Evolutionary conservation across 2,888 invertebrate genomes (phyloP).

Genomic region (Germaria angustata): DNA sequence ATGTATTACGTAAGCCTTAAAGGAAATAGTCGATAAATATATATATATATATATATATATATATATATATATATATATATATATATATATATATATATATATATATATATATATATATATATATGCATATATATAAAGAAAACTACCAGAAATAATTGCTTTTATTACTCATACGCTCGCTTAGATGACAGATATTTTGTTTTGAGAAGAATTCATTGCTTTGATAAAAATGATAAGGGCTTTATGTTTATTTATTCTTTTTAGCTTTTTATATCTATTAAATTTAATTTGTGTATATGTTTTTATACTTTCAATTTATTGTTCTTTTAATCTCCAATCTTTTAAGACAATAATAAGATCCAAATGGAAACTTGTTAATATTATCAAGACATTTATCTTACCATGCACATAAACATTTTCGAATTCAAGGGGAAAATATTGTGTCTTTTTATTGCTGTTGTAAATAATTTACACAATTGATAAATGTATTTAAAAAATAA

Average conservation of each 20-base stretch:
- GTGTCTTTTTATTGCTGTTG: slow-evolving; percentile 4
- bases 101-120: too few relatives aligned
- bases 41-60: too few relatives aligned
- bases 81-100: too few relatives aligned
- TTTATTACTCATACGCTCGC: slow-evolving; percentile 11
- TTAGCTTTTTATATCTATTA: neutral
- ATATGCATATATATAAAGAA: neutral
- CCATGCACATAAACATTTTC: slow-evolving; percentile 35
- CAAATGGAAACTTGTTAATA: slow-evolving; percentile 58
- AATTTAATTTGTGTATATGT: slow-evolving; percentile 8
- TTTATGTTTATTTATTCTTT: neutral
- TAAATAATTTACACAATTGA: neutral
- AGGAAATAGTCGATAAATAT: neutral
- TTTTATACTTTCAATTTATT: slow-evolving; percentile 29
- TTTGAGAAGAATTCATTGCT: neutral
- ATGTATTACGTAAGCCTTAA: neutral
- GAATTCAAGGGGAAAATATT: slow-evolving; percentile 10
- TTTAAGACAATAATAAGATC: slow-evolving; percentile 33
- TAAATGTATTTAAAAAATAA: neutral
- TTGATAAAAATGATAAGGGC: neutral
- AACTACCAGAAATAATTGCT: neutral
- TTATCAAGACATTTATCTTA: slow-evolving; percentile 55
- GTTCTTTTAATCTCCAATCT: slow-evolving; percentile 55
- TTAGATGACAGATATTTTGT: neutral
- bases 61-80: too few relatives aligned